Percentiles rank a stretch among this genome's conserved stretches.
phyloP scores from a whole-genome alignment of 1,140 invertebrate species.

The Drosophila leontia region DNA sequence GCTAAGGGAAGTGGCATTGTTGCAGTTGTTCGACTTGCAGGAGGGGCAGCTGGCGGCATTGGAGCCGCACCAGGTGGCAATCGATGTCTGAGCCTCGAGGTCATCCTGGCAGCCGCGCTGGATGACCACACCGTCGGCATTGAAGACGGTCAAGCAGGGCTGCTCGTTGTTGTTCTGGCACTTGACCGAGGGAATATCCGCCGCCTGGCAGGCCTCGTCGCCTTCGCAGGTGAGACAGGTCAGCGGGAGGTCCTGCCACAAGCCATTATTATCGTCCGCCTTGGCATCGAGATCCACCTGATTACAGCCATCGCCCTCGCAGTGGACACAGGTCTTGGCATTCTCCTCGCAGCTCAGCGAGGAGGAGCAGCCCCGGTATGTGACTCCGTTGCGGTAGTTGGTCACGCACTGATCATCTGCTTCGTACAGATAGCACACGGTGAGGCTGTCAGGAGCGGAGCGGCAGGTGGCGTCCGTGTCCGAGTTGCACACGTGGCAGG shows the following conservation, averaged over 20 bases:
- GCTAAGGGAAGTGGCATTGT: conserved; percentile 46
- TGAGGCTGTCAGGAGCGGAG: conserved; percentile 52
- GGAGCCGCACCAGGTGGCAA: conserved; percentile 44
- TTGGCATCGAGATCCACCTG: conserved; percentile 45
- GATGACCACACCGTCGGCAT: conserved; percentile 40
- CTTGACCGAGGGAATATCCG: conserved; percentile 14
- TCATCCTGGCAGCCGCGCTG: conserved; percentile 68
- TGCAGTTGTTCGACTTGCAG: conserved; percentile 80
- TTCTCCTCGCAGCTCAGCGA: conserved; percentile 64
- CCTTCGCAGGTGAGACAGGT: conserved; percentile 59
- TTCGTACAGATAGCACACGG: conserved; percentile 61
- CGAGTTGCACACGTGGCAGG: conserved; percentile 77
- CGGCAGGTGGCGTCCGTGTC: conserved; percentile 49
- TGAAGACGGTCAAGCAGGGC: conserved; percentile 76
- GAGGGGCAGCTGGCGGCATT: conserved; percentile 52
- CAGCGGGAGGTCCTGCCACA: conserved; percentile 80
- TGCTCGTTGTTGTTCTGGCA: conserved; percentile 73
- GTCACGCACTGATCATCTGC: conserved; percentile 67
- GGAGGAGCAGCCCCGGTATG: conserved; percentile 65
- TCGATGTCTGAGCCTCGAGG: conserved; percentile 30
- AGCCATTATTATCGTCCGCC: conserved; percentile 71
- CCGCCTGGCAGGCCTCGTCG: conserved; percentile 29
- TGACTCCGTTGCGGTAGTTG: conserved; percentile 56
- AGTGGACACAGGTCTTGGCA: conserved; percentile 59
- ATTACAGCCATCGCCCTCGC: conserved; percentile 71